phyloP scores from a whole-genome alignment of 2,113 vertebrate genomes.

The Heptranchias perlo region DNA sequence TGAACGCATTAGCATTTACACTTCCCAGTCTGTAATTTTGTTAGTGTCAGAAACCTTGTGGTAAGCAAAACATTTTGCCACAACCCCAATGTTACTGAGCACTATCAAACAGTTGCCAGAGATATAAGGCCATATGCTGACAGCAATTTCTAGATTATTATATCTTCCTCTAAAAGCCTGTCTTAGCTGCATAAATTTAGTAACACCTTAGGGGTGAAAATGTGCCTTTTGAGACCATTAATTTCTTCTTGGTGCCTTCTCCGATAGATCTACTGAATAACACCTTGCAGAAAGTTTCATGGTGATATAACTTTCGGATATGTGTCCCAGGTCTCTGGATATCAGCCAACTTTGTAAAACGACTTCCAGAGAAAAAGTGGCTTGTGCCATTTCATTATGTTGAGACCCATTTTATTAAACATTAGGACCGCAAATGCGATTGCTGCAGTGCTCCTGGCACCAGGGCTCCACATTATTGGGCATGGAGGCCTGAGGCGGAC shows the following conservation, averaged over 20 bases:
- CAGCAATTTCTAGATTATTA: background rate
- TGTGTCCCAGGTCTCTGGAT: background rate
- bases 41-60: background rate
- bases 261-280: background rate
- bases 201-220: background rate
- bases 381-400: conserved; percentile 27
- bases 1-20: background rate
- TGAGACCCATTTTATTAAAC: conserved; percentile 31
- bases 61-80: background rate
- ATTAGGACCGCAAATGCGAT: background rate
- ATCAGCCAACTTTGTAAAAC: background rate
- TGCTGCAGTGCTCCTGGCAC: conserved; percentile 14
- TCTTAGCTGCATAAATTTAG: conserved; percentile 1
- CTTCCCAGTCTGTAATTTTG: background rate
- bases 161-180: background rate
- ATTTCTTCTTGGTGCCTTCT: background rate
- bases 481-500: background rate
- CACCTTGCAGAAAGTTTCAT: background rate
- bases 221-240: background rate
- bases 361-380: conserved; percentile 12
- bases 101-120: background rate
- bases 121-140: background rate
- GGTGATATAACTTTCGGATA: background rate
- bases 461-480: background rate
- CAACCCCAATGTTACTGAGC: background rate